A percentile compares a stretch with the other conserved stretches of the same genome.
phyloP scores from a whole-genome alignment of 2,797 vertebrate species.

The Meda fulgida region DNA sequence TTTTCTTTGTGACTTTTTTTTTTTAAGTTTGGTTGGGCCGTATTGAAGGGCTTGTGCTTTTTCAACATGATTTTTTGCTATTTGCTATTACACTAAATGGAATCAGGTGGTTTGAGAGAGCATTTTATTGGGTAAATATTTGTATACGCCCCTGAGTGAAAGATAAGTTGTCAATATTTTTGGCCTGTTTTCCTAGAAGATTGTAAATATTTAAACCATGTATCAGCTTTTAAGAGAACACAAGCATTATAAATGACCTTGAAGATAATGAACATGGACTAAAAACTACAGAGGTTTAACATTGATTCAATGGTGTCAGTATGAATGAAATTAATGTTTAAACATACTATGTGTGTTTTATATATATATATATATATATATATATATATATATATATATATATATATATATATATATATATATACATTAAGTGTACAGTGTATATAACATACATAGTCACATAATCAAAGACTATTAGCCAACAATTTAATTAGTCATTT shows the following conservation, averaged over 20 bases:
- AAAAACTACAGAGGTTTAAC: not conserved
- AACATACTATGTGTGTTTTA: not conserved
- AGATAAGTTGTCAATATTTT: slow-evolving; percentile 22
- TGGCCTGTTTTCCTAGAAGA: not conserved
- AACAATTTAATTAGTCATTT: not conserved
- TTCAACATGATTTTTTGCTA: not conserved
- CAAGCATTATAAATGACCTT: not conserved
- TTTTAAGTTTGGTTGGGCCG: not conserved
- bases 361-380: not conserved
- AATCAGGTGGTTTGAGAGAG: not conserved
- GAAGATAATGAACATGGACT: slow-evolving; percentile 7
- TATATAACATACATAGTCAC: not conserved
- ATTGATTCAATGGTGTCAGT: not conserved
- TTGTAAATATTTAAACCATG: slow-evolving; percentile 9
- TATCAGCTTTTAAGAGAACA: slow-evolving; percentile 7
- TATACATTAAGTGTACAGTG: no score
- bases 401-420: no score
- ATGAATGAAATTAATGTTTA: not conserved
- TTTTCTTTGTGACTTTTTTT: not conserved
- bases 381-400: not conserved
- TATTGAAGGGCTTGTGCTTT: not conserved
- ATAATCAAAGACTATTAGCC: not conserved
- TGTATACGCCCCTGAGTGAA: not conserved
- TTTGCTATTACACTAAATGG: not conserved
- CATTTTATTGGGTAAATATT: slow-evolving; percentile 26